Evolutionary conservation across 2,113 vertebrate species (phyloP).

Genomic region (Anhinga rufa): DNA sequence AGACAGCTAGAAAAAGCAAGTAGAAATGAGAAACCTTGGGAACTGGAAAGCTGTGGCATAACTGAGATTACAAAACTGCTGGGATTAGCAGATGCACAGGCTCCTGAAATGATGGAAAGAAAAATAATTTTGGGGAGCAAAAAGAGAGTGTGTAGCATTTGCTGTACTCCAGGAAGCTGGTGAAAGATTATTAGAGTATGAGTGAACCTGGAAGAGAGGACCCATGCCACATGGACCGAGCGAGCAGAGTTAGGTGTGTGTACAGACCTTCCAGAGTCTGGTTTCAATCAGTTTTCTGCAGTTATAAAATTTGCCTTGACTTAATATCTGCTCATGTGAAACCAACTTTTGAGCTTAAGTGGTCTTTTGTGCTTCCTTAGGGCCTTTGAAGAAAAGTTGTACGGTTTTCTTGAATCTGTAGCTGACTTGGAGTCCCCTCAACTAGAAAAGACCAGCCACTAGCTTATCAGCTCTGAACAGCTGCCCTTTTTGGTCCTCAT

Average conservation of each 20-base stretch:
- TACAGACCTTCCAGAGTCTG: neutral
- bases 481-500: neutral
- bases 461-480: neutral
- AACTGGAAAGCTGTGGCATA: neutral
- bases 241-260: neutral
- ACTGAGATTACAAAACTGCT: neutral
- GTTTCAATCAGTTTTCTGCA: neutral
- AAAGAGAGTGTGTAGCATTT: neutral
- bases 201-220: neutral
- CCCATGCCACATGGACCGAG: neutral
- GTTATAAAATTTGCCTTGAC: neutral
- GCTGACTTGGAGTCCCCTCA: neutral
- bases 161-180: neutral
- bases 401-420: neutral
- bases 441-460: neutral
- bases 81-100: neutral
- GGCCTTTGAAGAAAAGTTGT: neutral
- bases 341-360: neutral
- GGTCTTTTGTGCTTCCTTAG: neutral
- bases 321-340: neutral
- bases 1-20: neutral
- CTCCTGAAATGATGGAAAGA: neutral
- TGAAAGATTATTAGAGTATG: neutral
- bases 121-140: neutral
- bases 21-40: neutral